A percentile compares a stretch with the other conserved stretches of the same genome.
phyloP scores from a whole-genome alignment of 1,140 invertebrate genomes.

The Drosophila guanche region DNA sequence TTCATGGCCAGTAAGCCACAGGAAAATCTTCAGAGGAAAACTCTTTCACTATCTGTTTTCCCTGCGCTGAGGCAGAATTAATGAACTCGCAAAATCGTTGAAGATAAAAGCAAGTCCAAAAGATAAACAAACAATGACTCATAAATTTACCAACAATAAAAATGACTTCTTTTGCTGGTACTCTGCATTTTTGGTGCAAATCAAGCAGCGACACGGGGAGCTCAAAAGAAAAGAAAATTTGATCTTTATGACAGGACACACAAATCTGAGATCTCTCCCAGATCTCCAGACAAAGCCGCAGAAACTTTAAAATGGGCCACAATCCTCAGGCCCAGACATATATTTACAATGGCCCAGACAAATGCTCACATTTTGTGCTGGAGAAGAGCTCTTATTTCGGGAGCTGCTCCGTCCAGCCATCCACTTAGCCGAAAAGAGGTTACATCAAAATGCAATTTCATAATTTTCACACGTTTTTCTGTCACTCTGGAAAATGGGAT shows the following conservation, averaged over 20 bases:
- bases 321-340: slow-evolving; percentile 2
- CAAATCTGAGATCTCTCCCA: slow-evolving; percentile 68
- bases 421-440: slow-evolving; percentile 27
- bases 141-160: slow-evolving; percentile 62
- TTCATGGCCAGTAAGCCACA: slow-evolving; percentile 5
- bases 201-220: slow-evolving; percentile 32
- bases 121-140: slow-evolving; percentile 57
- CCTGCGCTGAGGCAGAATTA: slow-evolving; percentile 55
- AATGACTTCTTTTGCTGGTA: slow-evolving; percentile 58
- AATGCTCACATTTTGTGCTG: slow-evolving; percentile 56
- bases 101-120: slow-evolving; percentile 27
- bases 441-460: slow-evolving; percentile 71
- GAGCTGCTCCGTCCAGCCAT: slow-evolving; percentile 31
- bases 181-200: slow-evolving; percentile 44
- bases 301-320: slow-evolving; percentile 14
- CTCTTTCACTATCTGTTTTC: slow-evolving; percentile 21
- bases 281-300: slow-evolving; percentile 44
- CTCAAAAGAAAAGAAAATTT: slow-evolving; percentile 52
- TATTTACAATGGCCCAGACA: slow-evolving; percentile 55
- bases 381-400: slow-evolving; percentile 54
- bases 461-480: slow-evolving; percentile 79
- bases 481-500: slow-evolving; percentile 49
- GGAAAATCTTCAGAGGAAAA: slow-evolving; percentile 12
- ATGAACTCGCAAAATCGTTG: slow-evolving; percentile 47
- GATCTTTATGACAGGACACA: slow-evolving; percentile 71